These are phyloP conservation scores for Luperina nickerlii DNA, from an alignment of 2,888 invertebrate genomes.

Conservation along the genomic window DNA sequence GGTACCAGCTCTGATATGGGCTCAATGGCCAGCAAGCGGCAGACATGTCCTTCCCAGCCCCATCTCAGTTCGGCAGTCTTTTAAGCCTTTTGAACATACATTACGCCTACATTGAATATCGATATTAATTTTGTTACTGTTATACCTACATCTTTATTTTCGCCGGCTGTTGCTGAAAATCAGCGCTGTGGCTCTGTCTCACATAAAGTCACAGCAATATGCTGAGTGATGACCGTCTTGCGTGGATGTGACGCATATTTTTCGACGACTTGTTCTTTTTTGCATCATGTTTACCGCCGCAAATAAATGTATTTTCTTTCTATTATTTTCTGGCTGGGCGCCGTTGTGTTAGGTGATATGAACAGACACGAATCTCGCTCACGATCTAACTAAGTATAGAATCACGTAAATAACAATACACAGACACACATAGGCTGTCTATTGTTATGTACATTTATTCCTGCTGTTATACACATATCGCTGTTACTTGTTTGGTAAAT, in stretches of 20 bases:
- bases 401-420: constrained; percentile 32
- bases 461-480: constrained; percentile 23
- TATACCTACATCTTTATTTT: not conserved
- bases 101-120: not conserved
- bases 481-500: constrained; percentile 15
- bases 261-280: not conserved
- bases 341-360: not conserved
- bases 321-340: not conserved
- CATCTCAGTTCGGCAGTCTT: not conserved
- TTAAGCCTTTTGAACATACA: not conserved
- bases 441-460: constrained; percentile 31
- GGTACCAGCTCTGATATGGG: not conserved
- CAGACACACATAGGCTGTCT: not conserved
- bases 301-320: not conserved
- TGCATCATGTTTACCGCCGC: not conserved
- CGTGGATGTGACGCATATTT: not conserved
- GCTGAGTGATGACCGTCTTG: not conserved
- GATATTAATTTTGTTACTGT: not conserved
- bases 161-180: too few relatives aligned
- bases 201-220: not conserved
- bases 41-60: not conserved
- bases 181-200: not conserved
- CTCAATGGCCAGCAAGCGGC: not conserved
- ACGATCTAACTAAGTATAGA: constrained; percentile 14
- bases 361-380: not conserved